These are phyloP conservation scores for Trichogramma evanescens DNA, from an alignment of 2,888 invertebrate species.

Conservation along the genomic window DNA sequence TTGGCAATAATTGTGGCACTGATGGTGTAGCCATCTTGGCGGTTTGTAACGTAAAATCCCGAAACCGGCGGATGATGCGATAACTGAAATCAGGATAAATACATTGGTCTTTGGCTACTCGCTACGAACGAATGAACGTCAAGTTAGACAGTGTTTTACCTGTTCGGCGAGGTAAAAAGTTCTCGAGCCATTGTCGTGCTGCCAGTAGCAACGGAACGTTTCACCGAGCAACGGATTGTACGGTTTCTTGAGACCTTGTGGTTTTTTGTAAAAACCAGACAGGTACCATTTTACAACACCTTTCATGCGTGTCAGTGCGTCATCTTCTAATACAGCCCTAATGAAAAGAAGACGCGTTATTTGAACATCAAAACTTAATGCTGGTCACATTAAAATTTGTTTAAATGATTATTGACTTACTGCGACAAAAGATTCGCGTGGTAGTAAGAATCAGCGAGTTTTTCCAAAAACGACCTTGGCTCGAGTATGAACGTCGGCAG, in stretches of 20 bases:
- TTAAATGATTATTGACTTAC: constrained; percentile 50
- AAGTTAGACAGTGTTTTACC: constrained; percentile 48
- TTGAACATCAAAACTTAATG: not conserved
- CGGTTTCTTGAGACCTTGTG: constrained; percentile 90
- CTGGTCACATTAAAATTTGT: not conserved
- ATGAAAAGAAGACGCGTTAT: not conserved
- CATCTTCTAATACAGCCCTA: constrained; percentile 70
- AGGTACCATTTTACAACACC: constrained; percentile 84
- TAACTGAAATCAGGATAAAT: constrained; percentile 50
- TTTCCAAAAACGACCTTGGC: constrained; percentile 88
- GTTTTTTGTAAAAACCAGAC: constrained; percentile 89
- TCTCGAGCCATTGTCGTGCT: constrained; percentile 70
- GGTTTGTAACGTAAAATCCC: constrained; percentile 87
- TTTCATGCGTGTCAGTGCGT: constrained; percentile 86
- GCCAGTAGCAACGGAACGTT: constrained; percentile 86
- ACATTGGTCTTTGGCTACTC: not conserved
- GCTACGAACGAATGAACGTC: not conserved
- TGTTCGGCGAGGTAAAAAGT: constrained; percentile 92
- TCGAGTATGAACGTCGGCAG: constrained; percentile 91
- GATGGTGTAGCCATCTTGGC: constrained; percentile 87
- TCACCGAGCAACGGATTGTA: constrained; percentile 94
- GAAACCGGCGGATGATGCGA: constrained; percentile 94
- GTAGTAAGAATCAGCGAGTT: constrained; percentile 87
- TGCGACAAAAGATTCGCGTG: constrained; percentile 82
- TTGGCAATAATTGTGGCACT: constrained; percentile 85